Evolutionary conservation across 2,113 vertebrate genomes (phyloP), one percentile per base, ranked within the genome.

Genomic region (Murina feae): DNA sequence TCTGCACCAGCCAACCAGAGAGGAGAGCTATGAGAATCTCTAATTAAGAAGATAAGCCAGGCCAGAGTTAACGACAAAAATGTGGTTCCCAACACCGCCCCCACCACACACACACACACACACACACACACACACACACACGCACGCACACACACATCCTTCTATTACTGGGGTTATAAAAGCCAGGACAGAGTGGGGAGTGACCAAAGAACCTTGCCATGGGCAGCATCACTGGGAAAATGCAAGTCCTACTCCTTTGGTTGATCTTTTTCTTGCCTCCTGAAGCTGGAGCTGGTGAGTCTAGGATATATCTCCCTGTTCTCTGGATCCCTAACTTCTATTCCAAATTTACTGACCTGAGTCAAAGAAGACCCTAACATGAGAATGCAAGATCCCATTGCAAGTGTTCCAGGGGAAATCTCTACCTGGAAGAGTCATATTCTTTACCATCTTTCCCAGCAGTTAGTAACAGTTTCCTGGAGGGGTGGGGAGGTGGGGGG

Each of bases 221-320:
- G 49, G 39, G 30, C 44, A 72, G 63, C 17, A 2, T 49, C 4
- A 0, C 63, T 35, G 35, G 76, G 42, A 74, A 87, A 44, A 90
- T 68, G 69, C 86, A 39, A 55, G 76, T 21, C 17, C 23, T 90
- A 2, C 25, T 95, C 16, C 82, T 94, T 23, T 81, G 92, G 1
- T 4, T 93, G 76, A 65, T 55, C 55, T 16, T 90, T n/a, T 81
- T 96, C 86, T 68, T 83, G 39, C 39, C 65, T 90, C 42, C 53
- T 68, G 76, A 60, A 75, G 49, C 86, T 9, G 55, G 42, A 93
- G 47, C 92, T 80, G 75, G 86, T 95, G 39, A 90, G 90, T 95
- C 23, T 74, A 37, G 11, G 23, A 39, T 74, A 0, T 21, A 51
- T 47, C 6, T 21, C 20, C 47, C 68, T 72, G 4, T 49, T 23